Base-by-base conservation (phyloP, 2,797 vertebrate species). In the Neosalanx taihuensis region DNA sequence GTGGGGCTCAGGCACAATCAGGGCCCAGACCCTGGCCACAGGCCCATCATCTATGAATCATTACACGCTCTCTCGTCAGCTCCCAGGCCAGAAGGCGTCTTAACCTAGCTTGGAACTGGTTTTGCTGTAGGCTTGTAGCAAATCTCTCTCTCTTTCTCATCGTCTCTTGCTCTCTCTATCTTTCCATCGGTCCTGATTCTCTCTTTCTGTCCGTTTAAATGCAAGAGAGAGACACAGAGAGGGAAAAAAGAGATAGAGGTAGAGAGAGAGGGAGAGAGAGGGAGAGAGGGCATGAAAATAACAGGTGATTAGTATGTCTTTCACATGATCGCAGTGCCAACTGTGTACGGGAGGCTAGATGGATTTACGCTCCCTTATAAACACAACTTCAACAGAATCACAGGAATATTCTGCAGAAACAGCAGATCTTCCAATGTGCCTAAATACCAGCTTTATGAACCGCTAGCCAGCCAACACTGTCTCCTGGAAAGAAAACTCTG, bases 261-360 rank as follows among this genome's bases (percentile, higher is more conserved):
- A 64, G 35, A 37, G 18, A 20, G 5, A 41, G 33, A 41, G 33
- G 41, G 18, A 46, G 65, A n/a, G 2, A 56, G 65, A 53, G 23
- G 18, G 41, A 51, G 41, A 17, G 15, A 51, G 41, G 9, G 65
- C 17, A 23, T 30, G 49, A 57, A 5, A 15, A 6, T 12, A 29
- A 30, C 66, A 56, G 37, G 66, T 67, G n/a, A 49, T 65, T 65
- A 65, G 41, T 65, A 37, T 64, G 35, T 64, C 31, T 64, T 60
- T 60, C 1, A 12, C 58, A 29, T 6, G 62, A 64, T 56, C 30
- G 41, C 31, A 5, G 5, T 37, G 41, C 20, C 64, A 51, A 15
- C 20, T 51, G 23, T 67, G 64, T 30, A 13, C 3, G 26, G 26
- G 64, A 61, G 23, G 35, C 13, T 13, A 51, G 9, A 51, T 6